A percentile compares a stretch with the other conserved stretches of the same genome.
These are phyloP conservation scores for Apamea anceps DNA, from an alignment of 2,888 invertebrate genomes.

Conservation along the genomic window DNA sequence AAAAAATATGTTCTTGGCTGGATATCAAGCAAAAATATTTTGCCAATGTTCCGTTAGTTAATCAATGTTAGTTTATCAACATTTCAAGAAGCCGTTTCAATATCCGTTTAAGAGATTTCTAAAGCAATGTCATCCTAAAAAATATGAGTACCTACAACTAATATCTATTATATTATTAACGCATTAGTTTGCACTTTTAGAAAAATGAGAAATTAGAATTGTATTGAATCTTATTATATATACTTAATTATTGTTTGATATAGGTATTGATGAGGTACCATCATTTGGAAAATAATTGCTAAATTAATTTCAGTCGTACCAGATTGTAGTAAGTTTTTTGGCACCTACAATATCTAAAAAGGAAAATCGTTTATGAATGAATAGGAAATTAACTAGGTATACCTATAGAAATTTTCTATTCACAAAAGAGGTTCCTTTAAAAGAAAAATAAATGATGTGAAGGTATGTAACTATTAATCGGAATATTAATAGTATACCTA, in stretches of 20 bases:
- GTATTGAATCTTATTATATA: not conserved
- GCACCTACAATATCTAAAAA: not conserved
- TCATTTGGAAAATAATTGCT: not conserved
- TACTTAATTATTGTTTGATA: not conserved
- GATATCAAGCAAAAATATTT: slow-evolving; percentile 70
- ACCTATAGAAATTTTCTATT: not conserved
- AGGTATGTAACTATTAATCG: not conserved
- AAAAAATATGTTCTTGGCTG: slow-evolving; percentile 71
- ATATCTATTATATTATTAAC: not conserved
- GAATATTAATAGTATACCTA: not conserved
- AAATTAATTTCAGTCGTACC: not conserved
- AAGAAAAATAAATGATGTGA: not conserved
- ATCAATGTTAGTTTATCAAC: slow-evolving; percentile 68
- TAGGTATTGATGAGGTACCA: not conserved
- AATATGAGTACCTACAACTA: too few species aligned
- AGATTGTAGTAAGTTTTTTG: not conserved
- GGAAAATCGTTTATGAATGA: not conserved
- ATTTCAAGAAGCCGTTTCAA: slow-evolving; percentile 32
- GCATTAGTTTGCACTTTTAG: not conserved
- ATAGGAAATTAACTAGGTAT: not conserved
- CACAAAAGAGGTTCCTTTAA: too few species aligned
- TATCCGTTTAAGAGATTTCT: slow-evolving; percentile 3
- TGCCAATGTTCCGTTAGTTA: slow-evolving; percentile 63
- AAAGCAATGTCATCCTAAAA: not conserved
- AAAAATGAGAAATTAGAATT: not conserved